Percentiles rank a stretch among this genome's conserved stretches.
Conservation (phyloP, 2,797 vertebrate species). For the Macrochelys suwanniensis region DNA sequence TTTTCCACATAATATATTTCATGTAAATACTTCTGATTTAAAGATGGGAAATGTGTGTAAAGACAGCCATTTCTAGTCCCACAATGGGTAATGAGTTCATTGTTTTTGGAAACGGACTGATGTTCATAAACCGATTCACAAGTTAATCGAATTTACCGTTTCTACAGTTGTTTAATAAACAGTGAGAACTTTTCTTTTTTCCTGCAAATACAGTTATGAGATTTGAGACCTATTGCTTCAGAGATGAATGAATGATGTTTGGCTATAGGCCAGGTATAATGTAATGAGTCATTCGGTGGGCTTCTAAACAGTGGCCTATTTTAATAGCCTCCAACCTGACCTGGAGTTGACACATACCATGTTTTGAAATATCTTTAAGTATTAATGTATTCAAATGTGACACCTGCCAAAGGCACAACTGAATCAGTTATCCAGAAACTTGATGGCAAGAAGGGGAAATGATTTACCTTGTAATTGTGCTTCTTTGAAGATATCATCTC, state of each 20-base stretch:
- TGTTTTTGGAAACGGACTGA: constrained; percentile 22
- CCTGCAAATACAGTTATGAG: background rate
- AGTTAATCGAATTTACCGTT: constrained; percentile 24
- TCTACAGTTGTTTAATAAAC: constrained; percentile 19
- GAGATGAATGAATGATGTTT: background rate
- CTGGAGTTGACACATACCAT: background rate
- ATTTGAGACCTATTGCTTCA: background rate
- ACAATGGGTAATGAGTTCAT: background rate
- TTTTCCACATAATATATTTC: background rate
- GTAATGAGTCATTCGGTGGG: background rate
- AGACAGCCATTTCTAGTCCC: background rate
- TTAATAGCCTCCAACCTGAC: background rate
- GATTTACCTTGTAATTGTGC: background rate
- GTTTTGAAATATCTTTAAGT: background rate
- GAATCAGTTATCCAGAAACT: background rate
- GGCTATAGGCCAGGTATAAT: background rate
- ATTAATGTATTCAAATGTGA: background rate
- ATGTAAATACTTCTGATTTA: background rate
- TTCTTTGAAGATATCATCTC: background rate
- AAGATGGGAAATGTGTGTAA: background rate
- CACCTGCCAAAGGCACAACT: background rate
- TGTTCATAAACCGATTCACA: background rate
- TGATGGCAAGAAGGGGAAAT: background rate
- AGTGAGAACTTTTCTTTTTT: rapidly evolving
- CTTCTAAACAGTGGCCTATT: background rate